Conservation (phyloP, 2,797 vertebrate genomes). For the Sarcophilus harrisii region DNA sequence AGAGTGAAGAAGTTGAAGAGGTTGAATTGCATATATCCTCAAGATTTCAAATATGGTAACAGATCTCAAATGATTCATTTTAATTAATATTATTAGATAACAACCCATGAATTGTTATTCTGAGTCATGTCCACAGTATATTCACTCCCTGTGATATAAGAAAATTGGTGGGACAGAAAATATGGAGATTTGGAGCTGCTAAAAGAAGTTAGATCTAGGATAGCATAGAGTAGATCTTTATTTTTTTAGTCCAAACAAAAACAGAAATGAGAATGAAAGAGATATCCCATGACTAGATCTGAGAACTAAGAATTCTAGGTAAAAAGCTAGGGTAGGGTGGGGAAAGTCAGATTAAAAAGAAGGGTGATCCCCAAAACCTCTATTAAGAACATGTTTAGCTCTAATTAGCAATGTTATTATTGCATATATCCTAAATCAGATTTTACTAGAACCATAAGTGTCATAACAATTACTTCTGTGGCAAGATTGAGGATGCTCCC, state of each 20-base stretch:
- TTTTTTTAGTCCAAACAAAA: not conserved
- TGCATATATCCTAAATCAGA: not conserved
- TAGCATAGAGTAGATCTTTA: not conserved
- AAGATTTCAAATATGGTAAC: not conserved
- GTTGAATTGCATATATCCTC: not conserved
- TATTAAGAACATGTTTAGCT: not conserved
- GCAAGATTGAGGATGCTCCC: not conserved
- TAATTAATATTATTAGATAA: not conserved
- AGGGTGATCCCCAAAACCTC: not conserved
- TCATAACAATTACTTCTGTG: not conserved
- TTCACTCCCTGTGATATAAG: not conserved
- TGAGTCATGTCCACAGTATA: not conserved
- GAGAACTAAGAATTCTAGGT: not conserved
- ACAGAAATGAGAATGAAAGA: not conserved
- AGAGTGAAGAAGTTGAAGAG: not conserved
- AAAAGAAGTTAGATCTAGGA: not conserved
- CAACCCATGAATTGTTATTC: not conserved
- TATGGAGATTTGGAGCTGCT: not conserved
- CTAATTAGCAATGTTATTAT: not conserved
- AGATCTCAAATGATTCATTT: not conserved
- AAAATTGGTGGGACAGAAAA: not conserved
- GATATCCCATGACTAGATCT: not conserved
- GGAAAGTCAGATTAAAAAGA: not conserved
- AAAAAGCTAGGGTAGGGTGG: not conserved
- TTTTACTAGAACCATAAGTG: not conserved